A percentile compares a stretch with the other conserved stretches of the same genome.
These are phyloP conservation scores for Drosophila orosa DNA, from an alignment of 1,140 invertebrate genomes.

Conservation along the genomic window DNA sequence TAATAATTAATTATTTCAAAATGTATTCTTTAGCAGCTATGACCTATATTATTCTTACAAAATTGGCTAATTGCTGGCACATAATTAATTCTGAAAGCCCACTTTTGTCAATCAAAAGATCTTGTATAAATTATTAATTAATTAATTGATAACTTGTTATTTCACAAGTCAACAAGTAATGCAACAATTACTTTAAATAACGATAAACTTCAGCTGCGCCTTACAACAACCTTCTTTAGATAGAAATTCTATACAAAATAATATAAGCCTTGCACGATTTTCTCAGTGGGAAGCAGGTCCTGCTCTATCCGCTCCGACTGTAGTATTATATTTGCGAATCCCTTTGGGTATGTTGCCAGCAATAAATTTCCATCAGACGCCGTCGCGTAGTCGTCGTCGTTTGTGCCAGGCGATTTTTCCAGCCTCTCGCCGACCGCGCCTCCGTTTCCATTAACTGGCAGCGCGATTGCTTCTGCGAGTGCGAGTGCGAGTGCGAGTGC, in stretches of 20 bases:
- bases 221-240: not conserved
- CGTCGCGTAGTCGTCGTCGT: conserved; percentile 33
- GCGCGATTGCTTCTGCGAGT: not conserved
- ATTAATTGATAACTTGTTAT: not conserved
- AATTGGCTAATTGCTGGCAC: too few species aligned
- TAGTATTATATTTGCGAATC: conserved; percentile 81
- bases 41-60: not conserved
- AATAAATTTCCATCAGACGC: conserved; percentile 80
- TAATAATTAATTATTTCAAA: too few species aligned
- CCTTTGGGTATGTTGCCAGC: conserved; percentile 79
- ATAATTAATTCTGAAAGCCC: not conserved
- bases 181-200: not conserved
- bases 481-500: not conserved
- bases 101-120: not conserved
- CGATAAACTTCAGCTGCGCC: not conserved
- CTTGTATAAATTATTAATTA: not conserved
- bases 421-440: conserved; percentile 57
- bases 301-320: conserved; percentile 46
- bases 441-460: conserved; percentile 60
- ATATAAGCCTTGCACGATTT: not conserved
- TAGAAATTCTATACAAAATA: not conserved
- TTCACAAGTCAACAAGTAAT: not conserved
- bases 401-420: conserved; percentile 69
- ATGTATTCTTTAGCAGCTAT: too few species aligned
- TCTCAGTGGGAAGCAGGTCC: conserved; percentile 18